Evolutionary conservation across 1,140 invertebrate genomes (phyloP).

Genomic region (Nymphalis io): DNA sequence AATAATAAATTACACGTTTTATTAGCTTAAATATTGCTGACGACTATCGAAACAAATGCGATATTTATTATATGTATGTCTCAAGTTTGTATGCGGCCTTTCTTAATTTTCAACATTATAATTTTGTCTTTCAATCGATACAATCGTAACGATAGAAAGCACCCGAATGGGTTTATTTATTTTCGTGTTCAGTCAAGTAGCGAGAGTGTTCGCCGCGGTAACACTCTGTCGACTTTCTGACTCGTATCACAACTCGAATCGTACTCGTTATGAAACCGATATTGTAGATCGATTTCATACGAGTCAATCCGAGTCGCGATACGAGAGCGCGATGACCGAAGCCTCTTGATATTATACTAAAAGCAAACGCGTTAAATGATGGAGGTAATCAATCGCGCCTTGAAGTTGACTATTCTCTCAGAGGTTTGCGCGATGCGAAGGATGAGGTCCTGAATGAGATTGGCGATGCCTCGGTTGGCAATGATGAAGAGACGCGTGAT

Average conservation of each 20-base stretch:
- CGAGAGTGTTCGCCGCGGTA: constrained; percentile 44
- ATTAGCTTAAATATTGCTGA: not conserved
- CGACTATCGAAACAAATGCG: not conserved
- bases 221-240: constrained; percentile 21
- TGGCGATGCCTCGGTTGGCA: constrained; percentile 90
- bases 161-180: constrained; percentile 23
- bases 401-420: constrained; percentile 94
- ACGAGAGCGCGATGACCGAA: constrained; percentile 33
- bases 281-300: not conserved
- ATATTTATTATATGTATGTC: not conserved
- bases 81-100: constrained; percentile 19
- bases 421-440: constrained; percentile 92
- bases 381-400: constrained; percentile 92
- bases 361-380: constrained; percentile 85
- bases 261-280: not conserved
- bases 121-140: constrained; percentile 32
- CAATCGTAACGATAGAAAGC: constrained; percentile 26
- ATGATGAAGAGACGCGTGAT: constrained; percentile 91
- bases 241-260: constrained; percentile 24
- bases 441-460: constrained; percentile 92
- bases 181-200: constrained; percentile 53
- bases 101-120: not conserved
- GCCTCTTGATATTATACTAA: constrained; percentile 56
- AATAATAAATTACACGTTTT: not conserved
- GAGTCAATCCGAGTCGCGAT: constrained; percentile 30